These are phyloP conservation scores for Arvicanthis niloticus DNA, from an alignment of 2,113 vertebrate species.

Conservation along the genomic window DNA sequence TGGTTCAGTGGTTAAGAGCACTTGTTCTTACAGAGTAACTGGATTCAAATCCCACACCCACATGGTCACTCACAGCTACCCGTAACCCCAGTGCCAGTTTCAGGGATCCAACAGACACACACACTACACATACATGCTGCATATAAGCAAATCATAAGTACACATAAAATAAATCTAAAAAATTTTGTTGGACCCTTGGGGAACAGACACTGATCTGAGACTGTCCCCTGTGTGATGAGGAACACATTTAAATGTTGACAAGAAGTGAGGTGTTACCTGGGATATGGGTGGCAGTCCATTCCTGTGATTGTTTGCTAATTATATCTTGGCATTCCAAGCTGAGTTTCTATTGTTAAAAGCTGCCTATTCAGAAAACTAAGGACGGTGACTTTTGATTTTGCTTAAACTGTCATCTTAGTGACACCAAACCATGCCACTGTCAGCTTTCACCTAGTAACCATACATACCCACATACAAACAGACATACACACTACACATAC, in stretches of 20 bases:
- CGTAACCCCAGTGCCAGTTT: neutral
- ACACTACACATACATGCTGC: neutral
- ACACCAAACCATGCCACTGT: neutral
- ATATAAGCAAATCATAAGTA: neutral
- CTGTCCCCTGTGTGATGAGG: neutral
- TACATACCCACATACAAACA: no score
- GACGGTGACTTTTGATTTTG: neutral
- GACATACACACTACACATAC: no score
- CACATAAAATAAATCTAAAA: neutral
- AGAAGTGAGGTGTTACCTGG: neutral
- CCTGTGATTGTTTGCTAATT: neutral
- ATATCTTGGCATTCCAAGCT: neutral
- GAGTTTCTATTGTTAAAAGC: slow-evolving; percentile 21
- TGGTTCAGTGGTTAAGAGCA: neutral
- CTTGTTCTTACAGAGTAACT: neutral
- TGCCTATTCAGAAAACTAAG: slow-evolving; percentile 10
- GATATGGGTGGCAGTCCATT: neutral
- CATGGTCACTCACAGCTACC: neutral
- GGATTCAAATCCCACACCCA: neutral
- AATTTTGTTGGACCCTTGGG: neutral
- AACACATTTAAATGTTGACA: neutral
- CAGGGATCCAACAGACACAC: neutral
- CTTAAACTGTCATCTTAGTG: neutral
- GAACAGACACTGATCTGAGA: neutral
- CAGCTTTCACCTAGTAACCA: neutral